These are phyloP conservation scores for Anabas testudineus DNA, from an alignment of 2,797 vertebrate species.

Conservation along the genomic window DNA sequence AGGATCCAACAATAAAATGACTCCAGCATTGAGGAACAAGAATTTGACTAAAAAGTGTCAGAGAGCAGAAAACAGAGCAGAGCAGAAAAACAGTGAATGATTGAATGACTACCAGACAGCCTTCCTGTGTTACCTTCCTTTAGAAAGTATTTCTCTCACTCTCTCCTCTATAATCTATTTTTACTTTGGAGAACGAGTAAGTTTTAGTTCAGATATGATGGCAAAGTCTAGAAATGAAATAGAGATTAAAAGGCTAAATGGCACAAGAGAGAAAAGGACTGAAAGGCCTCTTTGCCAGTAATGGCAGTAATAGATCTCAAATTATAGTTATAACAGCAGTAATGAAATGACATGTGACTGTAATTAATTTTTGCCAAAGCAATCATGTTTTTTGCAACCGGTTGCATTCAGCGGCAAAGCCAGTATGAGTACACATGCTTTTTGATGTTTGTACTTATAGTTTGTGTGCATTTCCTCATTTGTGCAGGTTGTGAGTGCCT, in stretches of 20 bases:
- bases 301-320: conserved; percentile 1
- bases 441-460: conserved; percentile 25
- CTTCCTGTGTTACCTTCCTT: too few species aligned
- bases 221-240: conserved; percentile 1
- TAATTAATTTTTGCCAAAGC: conserved; percentile 24
- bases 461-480: conserved; percentile 28
- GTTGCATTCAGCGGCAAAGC: neutral
- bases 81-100: too few species aligned
- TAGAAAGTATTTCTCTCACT: neutral
- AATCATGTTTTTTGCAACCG: conserved; percentile 24
- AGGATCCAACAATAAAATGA: conserved; percentile 12
- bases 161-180: conserved; percentile 2
- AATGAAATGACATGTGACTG: conserved; percentile 31
- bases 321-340: neutral
- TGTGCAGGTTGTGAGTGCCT: conserved; percentile 21
- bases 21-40: conserved; percentile 10
- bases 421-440: conserved; percentile 4
- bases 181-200: neutral
- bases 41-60: conserved; percentile 10
- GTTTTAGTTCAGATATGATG: neutral
- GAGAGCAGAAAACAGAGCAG: neutral
- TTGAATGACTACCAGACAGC: too few species aligned
- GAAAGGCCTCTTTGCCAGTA: conserved; percentile 3
- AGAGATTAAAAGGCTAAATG: conserved; percentile 20
- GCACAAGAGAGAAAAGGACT: conserved; percentile 6